Conservation (phyloP, 2,888 invertebrate species). For the Sinodicranocentrus sp. region DNA sequence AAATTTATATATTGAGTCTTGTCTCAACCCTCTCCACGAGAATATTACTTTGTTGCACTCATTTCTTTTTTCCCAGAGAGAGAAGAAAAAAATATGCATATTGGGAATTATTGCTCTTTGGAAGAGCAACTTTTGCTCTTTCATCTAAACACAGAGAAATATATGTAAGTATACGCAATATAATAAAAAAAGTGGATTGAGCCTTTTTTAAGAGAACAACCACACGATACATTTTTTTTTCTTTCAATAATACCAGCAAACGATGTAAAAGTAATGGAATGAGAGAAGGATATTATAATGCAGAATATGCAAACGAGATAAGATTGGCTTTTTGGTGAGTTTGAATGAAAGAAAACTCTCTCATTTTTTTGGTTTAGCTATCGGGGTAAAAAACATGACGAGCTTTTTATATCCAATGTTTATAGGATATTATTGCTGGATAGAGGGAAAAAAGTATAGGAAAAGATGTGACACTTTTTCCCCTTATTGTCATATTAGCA, state of each 20-base stretch:
- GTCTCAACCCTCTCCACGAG: conserved; percentile 39
- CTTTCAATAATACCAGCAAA: conserved; percentile 19
- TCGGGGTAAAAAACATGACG: too few relatives aligned
- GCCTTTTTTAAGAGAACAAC: too few relatives aligned
- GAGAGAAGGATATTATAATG: conserved; percentile 21
- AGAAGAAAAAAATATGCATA: conserved; percentile 57
- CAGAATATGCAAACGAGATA: conserved; percentile 39
- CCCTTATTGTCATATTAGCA: conserved; percentile 13
- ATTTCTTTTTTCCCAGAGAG: conserved; percentile 49
- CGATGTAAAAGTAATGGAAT: conserved; percentile 15
- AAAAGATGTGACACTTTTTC: conserved; percentile 36
- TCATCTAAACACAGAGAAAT: too few relatives aligned
- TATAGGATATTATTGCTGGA: too few relatives aligned
- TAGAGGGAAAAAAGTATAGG: too few relatives aligned
- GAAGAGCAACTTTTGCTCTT: not conserved
- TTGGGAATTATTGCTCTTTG: conserved; percentile 67
- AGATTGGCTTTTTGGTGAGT: conserved; percentile 19
- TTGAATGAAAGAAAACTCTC: conserved; percentile 5
- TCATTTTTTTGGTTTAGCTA: too few relatives aligned
- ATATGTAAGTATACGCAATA: too few relatives aligned
- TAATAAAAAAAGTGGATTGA: too few relatives aligned
- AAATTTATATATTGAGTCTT: conserved; percentile 40
- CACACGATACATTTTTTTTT: conserved; percentile 11
- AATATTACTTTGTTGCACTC: conserved; percentile 64
- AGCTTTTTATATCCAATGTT: conserved; percentile 2